Base-by-base conservation (phyloP, 2,797 vertebrate genomes). In the Coilia nasus region DNA sequence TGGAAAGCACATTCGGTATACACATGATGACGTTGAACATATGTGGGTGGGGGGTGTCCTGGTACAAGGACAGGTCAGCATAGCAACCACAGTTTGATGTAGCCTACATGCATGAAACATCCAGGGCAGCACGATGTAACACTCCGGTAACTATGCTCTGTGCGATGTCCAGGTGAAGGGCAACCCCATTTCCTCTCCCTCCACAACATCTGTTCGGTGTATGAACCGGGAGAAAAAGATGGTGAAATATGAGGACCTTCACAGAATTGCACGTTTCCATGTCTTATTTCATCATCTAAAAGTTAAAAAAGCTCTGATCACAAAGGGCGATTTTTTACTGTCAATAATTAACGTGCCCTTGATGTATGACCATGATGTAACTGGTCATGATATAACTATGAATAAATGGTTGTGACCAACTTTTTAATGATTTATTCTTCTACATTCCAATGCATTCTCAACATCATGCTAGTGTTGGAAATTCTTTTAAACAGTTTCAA, bases 321-420 rank as follows among this genome's bases (percentile, higher is more conserved):
- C 71, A 78, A 78, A 78, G 71, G 9, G 7, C 15, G 44, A 9
- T 19, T 78, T 78, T 78, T 78, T 78, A 31, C 44, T 78, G 71
- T 44, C 71, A 78, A 78, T 19, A 5, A 44, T 78, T 41, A 44
- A 78, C 15, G 19, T 41, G 6, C 17, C 19, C 7, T 19, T 31
- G 14, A 19, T 17, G 14, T 75, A 41, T 44, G 19, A 44, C 5
- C 6, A 31, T 44, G 71, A 78, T 78, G 71, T 19, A 78, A 67
- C 14, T 67, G n/a, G n/a, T n/a, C 6, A 31, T 44, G 71, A 78
- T 78, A 31, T 19, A 78, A 59, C 19, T 19, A 3, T 21, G 57
- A 59, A 59, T 59, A 21, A 59, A 59, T 21, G 19, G 57, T 59
- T 19, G 5, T 59, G 19, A 59, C 21, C 15, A 59, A 54, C 35